A percentile compares a stretch with the other conserved stretches of the same genome.
Evolutionary conservation across 2,888 invertebrate species (phyloP).

Genomic region (Malachius bipustulatus): DNA sequence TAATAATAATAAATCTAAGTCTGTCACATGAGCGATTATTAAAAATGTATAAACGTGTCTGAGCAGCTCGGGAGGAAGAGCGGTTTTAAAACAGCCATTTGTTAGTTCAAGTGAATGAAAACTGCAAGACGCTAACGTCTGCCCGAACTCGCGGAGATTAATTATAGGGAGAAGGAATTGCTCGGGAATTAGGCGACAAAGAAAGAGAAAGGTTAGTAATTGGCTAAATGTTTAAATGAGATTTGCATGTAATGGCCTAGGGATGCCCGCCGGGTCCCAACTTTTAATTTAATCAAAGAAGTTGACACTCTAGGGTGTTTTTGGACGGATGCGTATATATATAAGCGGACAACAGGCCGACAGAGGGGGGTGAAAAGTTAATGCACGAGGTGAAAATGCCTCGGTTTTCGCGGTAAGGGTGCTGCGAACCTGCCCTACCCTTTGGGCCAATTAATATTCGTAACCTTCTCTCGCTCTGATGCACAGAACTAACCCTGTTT

Average conservation of each 20-base stretch:
- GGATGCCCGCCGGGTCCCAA: conserved; percentile 32
- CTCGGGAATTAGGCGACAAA: not conserved
- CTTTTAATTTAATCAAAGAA: conserved; percentile 43
- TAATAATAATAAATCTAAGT: too few species aligned
- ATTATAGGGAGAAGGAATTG: too few species aligned
- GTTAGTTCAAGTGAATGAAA: too few species aligned
- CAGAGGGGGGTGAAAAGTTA: conserved; percentile 23
- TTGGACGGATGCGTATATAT: conserved; percentile 28
- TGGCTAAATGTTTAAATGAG: conserved; percentile 36
- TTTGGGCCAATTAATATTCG: conserved; percentile 35
- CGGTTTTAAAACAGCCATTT: too few species aligned
- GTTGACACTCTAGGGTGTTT: conserved; percentile 38
- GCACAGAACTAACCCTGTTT: not conserved
- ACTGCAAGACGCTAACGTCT: too few species aligned
- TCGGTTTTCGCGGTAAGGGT: conserved; percentile 31
- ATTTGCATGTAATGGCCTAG: conserved; percentile 36
- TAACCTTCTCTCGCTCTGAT: conserved; percentile 18
- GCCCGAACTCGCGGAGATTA: too few species aligned
- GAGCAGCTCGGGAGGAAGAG: too few species aligned
- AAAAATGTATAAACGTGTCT: too few species aligned
- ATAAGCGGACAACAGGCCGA: conserved; percentile 14
- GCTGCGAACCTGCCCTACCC: conserved; percentile 26
- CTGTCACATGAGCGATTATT: too few species aligned
- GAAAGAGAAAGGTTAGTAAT: conserved; percentile 23
- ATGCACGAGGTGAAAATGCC: conserved; percentile 37